phyloP scores from a whole-genome alignment of 53 echinoderm and acorn worm genomes.

The Apostichopus leukothele region DNA sequence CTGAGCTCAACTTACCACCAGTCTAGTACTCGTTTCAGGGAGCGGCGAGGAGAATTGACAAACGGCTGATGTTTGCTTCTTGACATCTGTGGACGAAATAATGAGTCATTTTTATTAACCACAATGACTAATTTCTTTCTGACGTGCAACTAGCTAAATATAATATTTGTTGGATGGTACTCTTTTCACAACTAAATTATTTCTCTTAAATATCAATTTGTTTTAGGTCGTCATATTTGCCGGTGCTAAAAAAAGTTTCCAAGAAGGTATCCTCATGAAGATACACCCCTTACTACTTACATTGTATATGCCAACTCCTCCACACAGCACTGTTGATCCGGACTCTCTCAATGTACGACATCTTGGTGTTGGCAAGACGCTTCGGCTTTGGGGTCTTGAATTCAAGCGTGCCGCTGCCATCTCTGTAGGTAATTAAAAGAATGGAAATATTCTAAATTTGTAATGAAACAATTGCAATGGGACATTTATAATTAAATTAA shows the following conservation, averaged over 20 bases:
- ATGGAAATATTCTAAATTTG: background rate
- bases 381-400: conserved; percentile 83
- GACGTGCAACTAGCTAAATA: too few species aligned
- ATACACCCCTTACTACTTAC: conserved; percentile 54
- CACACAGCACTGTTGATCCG: conserved; percentile 96
- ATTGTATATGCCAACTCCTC: conserved; percentile 98
- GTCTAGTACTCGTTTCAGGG: conserved; percentile 66
- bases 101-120: too few species aligned
- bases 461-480: too few species aligned
- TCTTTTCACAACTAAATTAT: too few species aligned
- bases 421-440: conserved; percentile 9
- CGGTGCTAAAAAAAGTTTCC: background rate
- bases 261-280: background rate
- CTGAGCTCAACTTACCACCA: conserved; percentile 67
- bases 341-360: conserved; percentile 85
- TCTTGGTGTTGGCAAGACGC: conserved; percentile 63
- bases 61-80: conserved; percentile 76
- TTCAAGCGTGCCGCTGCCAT: conserved; percentile 59
- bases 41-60: conserved; percentile 87
- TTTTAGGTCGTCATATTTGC: background rate
- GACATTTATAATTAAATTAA: too few species aligned
- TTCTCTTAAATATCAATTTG: too few species aligned
- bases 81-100: conserved; percentile 58
- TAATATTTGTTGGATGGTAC: too few species aligned
- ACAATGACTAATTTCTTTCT: too few species aligned